Base-by-base conservation (phyloP, 2,888 invertebrate species). In the Salticus scenicus region DNA sequence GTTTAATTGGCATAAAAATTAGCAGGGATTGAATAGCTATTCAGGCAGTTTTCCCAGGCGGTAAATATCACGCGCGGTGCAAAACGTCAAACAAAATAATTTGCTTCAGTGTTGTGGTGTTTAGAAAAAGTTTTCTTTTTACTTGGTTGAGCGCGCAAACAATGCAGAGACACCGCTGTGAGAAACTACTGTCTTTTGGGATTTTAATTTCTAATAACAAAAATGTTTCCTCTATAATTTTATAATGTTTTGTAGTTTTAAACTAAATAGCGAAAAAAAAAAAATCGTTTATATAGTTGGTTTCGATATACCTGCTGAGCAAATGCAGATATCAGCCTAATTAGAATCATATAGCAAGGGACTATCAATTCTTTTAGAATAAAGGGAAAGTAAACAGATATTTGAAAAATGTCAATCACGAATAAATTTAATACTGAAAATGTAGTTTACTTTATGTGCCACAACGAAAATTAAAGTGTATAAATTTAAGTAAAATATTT, bases 1-100 rank as follows among this genome's bases (percentile, higher is more conserved):
- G 83, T 71, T 83, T 83, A 83, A 83, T 83, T 83, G 83, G 72
- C 76, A 83, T 83, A 83, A 83, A 83, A 83, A 83, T 83, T 77
- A 42, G 75, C 64, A 42, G 37, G 33, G 47, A 27, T 66, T 47
- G 67, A 30, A 76, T 47, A 51, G 75, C 57, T 72, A 76, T 83
- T 71, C 66, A 83, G 77, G 66, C 64, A 70, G 63, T 83, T 83
- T 83, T 71, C 77, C 77, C 83, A 51, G 64, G 47, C 20, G 83
- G 83, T 77, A 83, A 83, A 83, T 72, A 83, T 77, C 66, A 57
- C 17, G 47, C 17, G 63, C 74, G 31, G 41, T 24, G 20, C 24
- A 8, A 42, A 70, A 8, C 37, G 37, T 17, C 20, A 63, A 41
- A 47, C 42, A 20, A 78, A 79, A 69, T 42, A 41, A 27, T 70